A percentile compares a stretch with the other conserved stretches of the same genome.
Conservation (phyloP, 2,797 vertebrate species). For the Alouatta caraya region DNA sequence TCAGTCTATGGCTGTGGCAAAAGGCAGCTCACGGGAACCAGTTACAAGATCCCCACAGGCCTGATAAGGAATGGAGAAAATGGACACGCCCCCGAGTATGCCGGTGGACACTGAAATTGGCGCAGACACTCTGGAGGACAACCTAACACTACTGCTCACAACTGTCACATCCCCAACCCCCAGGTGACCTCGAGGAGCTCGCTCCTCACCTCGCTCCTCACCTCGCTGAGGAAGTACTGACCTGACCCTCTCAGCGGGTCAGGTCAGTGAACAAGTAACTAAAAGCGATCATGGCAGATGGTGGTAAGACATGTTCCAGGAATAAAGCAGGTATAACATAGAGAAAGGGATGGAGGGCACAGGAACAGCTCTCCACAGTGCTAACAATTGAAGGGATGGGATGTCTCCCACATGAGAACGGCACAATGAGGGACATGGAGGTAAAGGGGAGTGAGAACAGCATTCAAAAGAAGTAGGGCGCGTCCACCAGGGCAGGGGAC, state of each 20-base stretch:
- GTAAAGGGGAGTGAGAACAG: not conserved
- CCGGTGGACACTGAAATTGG: not conserved
- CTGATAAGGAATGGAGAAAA: too few species aligned
- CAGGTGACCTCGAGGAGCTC: not conserved
- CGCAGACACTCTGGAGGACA: not conserved
- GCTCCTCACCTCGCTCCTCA: not conserved
- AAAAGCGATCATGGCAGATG: not conserved
- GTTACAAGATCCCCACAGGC: not conserved
- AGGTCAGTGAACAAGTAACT: not conserved
- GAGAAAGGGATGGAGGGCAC: not conserved
- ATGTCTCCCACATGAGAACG: not conserved
- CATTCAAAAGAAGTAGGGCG: not conserved
- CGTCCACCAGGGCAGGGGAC: not conserved
- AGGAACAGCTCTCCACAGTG: not conserved
- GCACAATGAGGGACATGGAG: too few species aligned
- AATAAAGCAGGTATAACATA: fast-evolving
- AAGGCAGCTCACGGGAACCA: not conserved
- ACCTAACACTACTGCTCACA: not conserved
- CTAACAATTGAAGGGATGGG: not conserved
- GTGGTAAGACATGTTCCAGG: not conserved
- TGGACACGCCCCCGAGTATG: too few species aligned
- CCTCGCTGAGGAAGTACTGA: fast-evolving
- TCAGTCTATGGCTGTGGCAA: fast-evolving
- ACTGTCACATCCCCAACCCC: not conserved
- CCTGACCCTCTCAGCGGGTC: not conserved